These are phyloP conservation scores for Drosophila sechellia DNA, from an alignment of 1,140 invertebrate genomes.

Conservation along the genomic window DNA sequence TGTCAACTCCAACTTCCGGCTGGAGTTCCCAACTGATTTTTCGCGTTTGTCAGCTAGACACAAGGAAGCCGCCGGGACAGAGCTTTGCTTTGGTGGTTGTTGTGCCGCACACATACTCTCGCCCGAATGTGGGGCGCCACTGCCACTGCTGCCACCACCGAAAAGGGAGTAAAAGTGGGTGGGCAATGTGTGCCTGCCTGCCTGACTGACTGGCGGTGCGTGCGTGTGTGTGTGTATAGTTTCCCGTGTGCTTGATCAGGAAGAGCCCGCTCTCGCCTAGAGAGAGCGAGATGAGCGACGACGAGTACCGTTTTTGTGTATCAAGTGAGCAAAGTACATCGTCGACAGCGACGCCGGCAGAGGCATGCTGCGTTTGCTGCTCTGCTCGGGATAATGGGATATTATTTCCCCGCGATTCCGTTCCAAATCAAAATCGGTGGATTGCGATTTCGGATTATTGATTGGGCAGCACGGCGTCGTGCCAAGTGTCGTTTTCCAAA, in stretches of 20 bases:
- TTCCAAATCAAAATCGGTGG: background rate
- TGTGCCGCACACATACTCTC: conserved; percentile 46
- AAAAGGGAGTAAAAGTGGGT: conserved; percentile 59
- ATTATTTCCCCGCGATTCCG: background rate
- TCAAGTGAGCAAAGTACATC: conserved; percentile 58
- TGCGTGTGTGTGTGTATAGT: conserved; percentile 21
- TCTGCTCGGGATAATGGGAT: conserved; percentile 2
- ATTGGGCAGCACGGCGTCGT: conserved; percentile 2
- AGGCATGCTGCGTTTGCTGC: conserved; percentile 51
- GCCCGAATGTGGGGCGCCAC: conserved; percentile 67
- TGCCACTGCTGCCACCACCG: conserved; percentile 51
- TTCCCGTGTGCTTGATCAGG: conserved; percentile 50
- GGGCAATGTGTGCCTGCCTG: conserved; percentile 14
- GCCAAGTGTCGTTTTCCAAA: conserved; percentile 9
- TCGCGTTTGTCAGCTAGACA: conserved; percentile 57
- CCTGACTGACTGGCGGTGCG: background rate
- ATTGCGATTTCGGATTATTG: conserved; percentile 14
- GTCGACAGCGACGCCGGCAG: conserved; percentile 13
- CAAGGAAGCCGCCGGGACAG: conserved; percentile 64
- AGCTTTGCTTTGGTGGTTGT: conserved; percentile 75
- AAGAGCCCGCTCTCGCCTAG: conserved; percentile 42
- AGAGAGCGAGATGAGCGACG: conserved; percentile 36
- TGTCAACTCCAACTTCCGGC: conserved; percentile 57
- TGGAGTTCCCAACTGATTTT: conserved; percentile 46
- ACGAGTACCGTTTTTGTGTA: conserved; percentile 57